Evolutionary conservation across 1,140 invertebrate species (phyloP).

Genomic region (Belonocnema kinseyi): DNA sequence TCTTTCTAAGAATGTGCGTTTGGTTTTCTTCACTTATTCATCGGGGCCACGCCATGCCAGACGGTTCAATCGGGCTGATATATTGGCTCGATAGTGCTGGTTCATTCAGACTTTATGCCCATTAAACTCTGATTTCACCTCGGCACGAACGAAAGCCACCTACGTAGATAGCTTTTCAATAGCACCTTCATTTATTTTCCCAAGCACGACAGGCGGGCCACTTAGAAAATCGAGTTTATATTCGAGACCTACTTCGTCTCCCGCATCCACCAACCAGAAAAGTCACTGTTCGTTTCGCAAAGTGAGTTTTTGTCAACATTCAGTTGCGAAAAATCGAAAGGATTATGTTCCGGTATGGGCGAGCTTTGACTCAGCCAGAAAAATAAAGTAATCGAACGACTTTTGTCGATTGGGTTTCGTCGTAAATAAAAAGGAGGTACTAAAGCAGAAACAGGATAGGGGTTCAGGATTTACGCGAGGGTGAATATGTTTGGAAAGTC

Average conservation of each 20-base stretch:
- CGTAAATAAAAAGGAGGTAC: neutral
- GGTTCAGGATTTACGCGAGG: no score
- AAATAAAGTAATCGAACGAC: neutral
- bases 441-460: no score
- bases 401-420: neutral
- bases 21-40: conserved; percentile 55
- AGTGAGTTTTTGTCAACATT: conserved; percentile 16
- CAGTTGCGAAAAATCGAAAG: neutral
- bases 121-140: conserved; percentile 62
- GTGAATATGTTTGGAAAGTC: no score
- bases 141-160: conserved; percentile 53
- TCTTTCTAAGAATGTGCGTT: conserved; percentile 36
- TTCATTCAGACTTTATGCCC: conserved; percentile 62
- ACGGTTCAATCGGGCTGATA: conserved; percentile 58
- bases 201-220: conserved; percentile 49
- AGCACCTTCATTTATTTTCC: conserved; percentile 59
- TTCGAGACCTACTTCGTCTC: conserved; percentile 43
- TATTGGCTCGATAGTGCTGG: conserved; percentile 58
- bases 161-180: conserved; percentile 61
- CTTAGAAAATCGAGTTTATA: conserved; percentile 57
- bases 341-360: neutral
- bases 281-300: conserved; percentile 38
- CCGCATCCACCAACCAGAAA: conserved; percentile 20
- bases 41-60: conserved; percentile 47
- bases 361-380: neutral